Evolutionary conservation across 2,113 vertebrate genomes (phyloP).

Genomic region (Todiramphus saurophagus): DNA sequence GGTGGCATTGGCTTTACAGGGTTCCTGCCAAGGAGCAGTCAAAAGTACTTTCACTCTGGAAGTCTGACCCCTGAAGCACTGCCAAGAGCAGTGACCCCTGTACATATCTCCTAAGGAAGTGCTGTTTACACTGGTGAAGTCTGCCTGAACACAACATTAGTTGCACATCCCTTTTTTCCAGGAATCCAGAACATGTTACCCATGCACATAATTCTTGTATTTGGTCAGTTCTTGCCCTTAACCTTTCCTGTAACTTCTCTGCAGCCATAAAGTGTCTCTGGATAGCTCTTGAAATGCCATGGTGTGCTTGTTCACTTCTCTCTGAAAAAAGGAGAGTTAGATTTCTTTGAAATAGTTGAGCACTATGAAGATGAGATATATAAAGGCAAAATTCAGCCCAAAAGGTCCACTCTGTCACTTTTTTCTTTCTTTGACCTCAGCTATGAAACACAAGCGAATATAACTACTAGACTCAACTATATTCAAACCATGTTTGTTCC

Average conservation of each 20-base stretch:
- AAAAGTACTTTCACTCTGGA: not conserved
- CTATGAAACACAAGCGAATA: not conserved
- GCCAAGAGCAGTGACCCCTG: not conserved
- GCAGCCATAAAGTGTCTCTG: not conserved
- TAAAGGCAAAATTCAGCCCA: not conserved
- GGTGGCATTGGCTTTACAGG: slow-evolving; percentile 29
- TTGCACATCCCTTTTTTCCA: not conserved
- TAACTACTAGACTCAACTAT: not conserved
- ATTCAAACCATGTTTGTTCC: not conserved
- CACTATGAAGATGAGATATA: not conserved
- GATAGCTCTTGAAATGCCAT: not conserved
- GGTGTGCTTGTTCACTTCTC: not conserved
- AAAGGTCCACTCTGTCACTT: not conserved
- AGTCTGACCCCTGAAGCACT: slow-evolving; percentile 1
- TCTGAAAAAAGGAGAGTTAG: not conserved
- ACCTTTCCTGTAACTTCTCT: not conserved
- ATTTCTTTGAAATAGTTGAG: not conserved
- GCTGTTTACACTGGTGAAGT: not conserved
- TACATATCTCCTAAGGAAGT: slow-evolving; percentile 1
- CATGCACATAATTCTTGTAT: not conserved
- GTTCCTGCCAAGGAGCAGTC: slow-evolving; percentile 29
- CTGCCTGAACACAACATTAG: not conserved
- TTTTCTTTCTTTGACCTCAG: not conserved
- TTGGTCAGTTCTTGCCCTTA: not conserved
- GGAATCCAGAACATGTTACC: not conserved